A percentile compares a stretch with the other conserved stretches of the same genome.
Evolutionary conservation across 2,888 invertebrate genomes (phyloP).

Genomic region (Zygothrica quintamaculata): DNA sequence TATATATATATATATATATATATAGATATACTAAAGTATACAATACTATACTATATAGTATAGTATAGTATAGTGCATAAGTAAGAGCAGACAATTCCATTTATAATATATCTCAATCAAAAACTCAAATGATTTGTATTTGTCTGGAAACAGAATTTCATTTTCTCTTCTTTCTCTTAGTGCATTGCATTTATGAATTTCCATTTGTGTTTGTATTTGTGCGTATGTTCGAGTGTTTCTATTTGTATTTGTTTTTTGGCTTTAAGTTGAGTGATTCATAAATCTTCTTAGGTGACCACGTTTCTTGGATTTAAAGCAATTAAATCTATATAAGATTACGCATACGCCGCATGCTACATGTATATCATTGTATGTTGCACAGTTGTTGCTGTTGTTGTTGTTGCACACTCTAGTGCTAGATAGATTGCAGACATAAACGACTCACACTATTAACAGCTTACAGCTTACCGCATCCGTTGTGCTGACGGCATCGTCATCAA

Average conservation of each 20-base stretch:
- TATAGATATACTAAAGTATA: slow-evolving; percentile 14
- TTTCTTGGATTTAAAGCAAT: slow-evolving; percentile 56
- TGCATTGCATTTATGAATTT: not conserved
- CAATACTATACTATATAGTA: too few relatives aligned
- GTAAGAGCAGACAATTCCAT: too few relatives aligned
- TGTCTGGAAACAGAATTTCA: not conserved
- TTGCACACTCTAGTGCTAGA: too few relatives aligned
- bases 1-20: slow-evolving; percentile 6
- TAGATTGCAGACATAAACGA: too few relatives aligned
- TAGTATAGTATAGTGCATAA: too few relatives aligned
- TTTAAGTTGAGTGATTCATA: not conserved
- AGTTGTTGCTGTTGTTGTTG: too few relatives aligned
- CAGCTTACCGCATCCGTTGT: slow-evolving; percentile 11
- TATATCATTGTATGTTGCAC: too few relatives aligned
- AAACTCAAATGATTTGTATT: slow-evolving; percentile 13
- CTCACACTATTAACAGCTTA: slow-evolving; percentile 15
- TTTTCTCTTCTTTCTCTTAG: not conserved
- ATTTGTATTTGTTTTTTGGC: not conserved
- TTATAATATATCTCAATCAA: slow-evolving; percentile 25
- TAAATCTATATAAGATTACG: slow-evolving; percentile 50
- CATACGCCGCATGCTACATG: slow-evolving; percentile 55
- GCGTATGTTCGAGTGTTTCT: not conserved
- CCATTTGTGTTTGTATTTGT: not conserved
- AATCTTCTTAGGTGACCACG: slow-evolving; percentile 21
- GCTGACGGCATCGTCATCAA: slow-evolving; percentile 18